Evolutionary conservation across 1,140 invertebrate genomes (phyloP).

Genomic region (Drosophila aff.): DNA sequence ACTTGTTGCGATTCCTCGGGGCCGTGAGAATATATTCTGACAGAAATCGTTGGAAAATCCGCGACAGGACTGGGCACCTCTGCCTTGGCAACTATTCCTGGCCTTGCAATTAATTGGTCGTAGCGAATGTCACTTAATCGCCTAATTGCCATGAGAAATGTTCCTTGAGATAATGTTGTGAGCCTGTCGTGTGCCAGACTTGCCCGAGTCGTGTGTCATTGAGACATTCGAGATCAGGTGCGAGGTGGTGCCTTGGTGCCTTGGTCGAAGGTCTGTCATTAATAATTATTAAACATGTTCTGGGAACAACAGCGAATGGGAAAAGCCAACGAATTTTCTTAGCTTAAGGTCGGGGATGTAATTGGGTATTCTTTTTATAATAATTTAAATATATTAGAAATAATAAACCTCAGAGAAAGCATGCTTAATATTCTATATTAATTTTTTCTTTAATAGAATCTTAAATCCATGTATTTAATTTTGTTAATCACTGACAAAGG

Average conservation of each 20-base stretch:
- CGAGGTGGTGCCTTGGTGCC: conserved; percentile 25
- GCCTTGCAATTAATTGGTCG: conserved; percentile 67
- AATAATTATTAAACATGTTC: conserved; percentile 50
- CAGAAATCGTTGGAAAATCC: conserved; percentile 25
- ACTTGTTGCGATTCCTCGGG: conserved; percentile 51
- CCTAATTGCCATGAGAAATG: conserved; percentile 66
- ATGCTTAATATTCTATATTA: background rate
- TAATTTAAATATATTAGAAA: background rate
- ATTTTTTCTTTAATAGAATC: too few species aligned
- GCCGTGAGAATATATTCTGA: conserved; percentile 57
- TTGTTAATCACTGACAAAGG: background rate
- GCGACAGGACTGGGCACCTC: conserved; percentile 14
- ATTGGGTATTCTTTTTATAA: too few species aligned
- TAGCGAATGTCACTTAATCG: conserved; percentile 75
- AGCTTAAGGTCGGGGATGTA: background rate
- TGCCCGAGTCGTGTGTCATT: conserved; percentile 61
- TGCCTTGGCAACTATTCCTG: conserved; percentile 26
- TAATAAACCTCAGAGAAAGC: background rate
- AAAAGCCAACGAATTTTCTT: background rate
- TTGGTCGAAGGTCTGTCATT: conserved; percentile 32
- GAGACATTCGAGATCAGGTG: conserved; percentile 17
- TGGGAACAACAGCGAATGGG: conserved; percentile 1
- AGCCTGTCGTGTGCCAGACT: conserved; percentile 68
- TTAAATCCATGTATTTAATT: too few species aligned
- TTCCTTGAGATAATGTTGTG: conserved; percentile 1